Base-by-base conservation (phyloP, 2,797 vertebrate genomes). In the Betta splendens region DNA sequence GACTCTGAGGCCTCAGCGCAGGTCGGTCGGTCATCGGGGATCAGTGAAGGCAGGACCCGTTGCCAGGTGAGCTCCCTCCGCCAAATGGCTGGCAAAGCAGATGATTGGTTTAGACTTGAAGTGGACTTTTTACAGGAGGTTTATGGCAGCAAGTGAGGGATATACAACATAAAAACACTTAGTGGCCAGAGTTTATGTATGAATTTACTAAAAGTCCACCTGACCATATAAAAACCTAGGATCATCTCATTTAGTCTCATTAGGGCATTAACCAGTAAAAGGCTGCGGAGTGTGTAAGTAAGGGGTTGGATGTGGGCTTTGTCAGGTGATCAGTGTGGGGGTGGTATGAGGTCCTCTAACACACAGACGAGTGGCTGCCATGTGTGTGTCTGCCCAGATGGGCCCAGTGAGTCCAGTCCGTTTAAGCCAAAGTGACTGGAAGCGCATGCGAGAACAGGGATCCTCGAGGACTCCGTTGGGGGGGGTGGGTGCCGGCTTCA, bases 271-370 rank as follows among this genome's bases (percentile, higher is more conserved):
- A 43, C n/a, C 25, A 50, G 17, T 25, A 8, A 55, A 21, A 50
- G 13, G 22, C 46, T 57, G 38, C n/a, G 28, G 77, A 35, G 49
- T 43, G 22, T 55, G 6, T 72, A 45, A 69, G 66, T 56, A 68
- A 28, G 67, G 61, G 25, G 51, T n/a, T 63, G 68, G 76, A 65
- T 53, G 25, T 18, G 74, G 69, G 85, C 72, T n/a, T n/a, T 85
- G 85, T 82, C 67, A 70, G 59, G 78, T 87, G 85, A 89, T 91
- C 83, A 84, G 76, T 90, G 51, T 29, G 40, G n/a, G n/a, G n/a
- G n/a, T n/a, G 23, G 54, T 60, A 69, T 64, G 57, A 36, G 22
- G 33, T 73, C 76, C 56, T 69, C 36, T 54, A 32, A 66, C 64
- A n/a, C 58, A 32, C 58, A 74, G 67, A 77, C 45, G 29, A 51